Conservation (phyloP, 1,140 invertebrate genomes). For the Diorhabda elongata region DNA sequence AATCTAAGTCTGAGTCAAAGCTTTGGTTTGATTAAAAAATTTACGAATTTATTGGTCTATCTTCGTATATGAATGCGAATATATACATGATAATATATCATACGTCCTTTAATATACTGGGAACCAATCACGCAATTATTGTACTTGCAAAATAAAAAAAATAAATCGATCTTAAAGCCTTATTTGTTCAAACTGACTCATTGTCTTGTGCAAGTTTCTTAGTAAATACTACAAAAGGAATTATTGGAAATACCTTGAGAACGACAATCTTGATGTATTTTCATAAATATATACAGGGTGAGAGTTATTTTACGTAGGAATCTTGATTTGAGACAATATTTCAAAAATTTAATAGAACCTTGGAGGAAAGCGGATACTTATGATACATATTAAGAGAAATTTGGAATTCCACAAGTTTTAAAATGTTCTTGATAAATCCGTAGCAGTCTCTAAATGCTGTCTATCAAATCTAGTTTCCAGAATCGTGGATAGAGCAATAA, state of each 20-base stretch:
- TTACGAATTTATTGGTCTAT: no score
- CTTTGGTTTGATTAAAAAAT: no score
- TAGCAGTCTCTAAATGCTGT: background rate
- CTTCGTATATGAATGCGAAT: no score
- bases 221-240: background rate
- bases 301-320: background rate
- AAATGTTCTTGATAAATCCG: background rate
- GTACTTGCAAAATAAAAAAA: no score
- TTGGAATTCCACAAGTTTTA: background rate
- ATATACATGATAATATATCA: no score
- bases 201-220: background rate
- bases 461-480: background rate
- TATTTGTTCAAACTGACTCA: conserved; percentile 1
- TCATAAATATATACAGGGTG: background rate
- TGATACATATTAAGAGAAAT: background rate
- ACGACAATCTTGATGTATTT: background rate
- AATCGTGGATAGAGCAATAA: no score
- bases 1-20: no score
- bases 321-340: background rate
- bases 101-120: no score
- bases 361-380: background rate
- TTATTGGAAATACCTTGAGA: conserved; percentile 1
- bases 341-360: background rate
- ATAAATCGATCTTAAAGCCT: no score
- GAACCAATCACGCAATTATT: no score